A percentile compares a stretch with the other conserved stretches of the same genome.
phyloP scores from a whole-genome alignment of 2,113 vertebrate genomes.

The Toxostoma redivivum region DNA sequence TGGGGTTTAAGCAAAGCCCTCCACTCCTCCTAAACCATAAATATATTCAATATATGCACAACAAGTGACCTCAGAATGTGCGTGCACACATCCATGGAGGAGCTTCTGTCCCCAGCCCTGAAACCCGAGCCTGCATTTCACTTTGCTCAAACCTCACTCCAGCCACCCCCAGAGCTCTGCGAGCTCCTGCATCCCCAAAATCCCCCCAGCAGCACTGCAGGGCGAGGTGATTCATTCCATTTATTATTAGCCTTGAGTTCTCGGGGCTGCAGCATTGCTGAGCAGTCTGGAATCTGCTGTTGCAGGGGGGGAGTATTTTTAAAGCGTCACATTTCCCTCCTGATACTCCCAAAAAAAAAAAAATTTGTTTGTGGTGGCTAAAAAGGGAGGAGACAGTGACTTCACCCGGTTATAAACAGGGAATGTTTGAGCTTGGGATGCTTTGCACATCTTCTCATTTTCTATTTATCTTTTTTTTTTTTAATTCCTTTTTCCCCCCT shows the following conservation, averaged over 20 bases:
- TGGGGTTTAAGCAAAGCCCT: not conserved
- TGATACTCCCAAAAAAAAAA: not conserved
- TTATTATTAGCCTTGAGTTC: not conserved
- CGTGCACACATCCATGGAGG: rapidly evolving
- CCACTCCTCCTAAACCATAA: not conserved
- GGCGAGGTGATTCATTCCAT: not conserved
- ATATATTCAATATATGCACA: not conserved
- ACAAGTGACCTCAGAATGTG: not conserved
- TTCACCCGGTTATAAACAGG: not conserved
- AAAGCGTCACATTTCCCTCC: not conserved
- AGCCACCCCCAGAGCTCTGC: not conserved
- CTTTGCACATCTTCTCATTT: not conserved
- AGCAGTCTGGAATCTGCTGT: not conserved
- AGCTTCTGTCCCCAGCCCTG: not conserved
- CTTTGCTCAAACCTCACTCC: not conserved
- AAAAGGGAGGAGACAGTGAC: constrained; percentile 1
- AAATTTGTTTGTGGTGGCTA: not conserved
- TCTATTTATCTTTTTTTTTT: not conserved
- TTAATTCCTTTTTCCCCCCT: rapidly evolving
- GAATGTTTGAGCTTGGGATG: not conserved
- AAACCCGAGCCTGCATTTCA: no score
- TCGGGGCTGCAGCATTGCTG: rapidly evolving
- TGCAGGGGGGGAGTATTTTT: not conserved
- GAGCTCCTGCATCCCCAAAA: not conserved
- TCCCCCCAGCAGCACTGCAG: not conserved